Evolutionary conservation across 2,888 invertebrate species (phyloP), one percentile per base, ranked within the genome.

Genomic region (Nemotelus nigrinus): DNA sequence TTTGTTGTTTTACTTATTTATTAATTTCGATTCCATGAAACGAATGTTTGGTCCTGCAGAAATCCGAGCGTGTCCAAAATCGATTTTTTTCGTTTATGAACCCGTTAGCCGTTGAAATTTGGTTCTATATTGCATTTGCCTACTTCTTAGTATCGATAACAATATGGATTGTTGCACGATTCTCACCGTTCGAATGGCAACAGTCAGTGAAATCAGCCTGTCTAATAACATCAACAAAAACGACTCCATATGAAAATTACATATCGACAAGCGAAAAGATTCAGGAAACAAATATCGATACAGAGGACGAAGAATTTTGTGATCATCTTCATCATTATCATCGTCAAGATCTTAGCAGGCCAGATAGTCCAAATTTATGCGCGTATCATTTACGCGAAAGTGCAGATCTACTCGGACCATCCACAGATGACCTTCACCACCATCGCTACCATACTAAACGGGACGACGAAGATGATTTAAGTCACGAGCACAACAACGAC

Each of bases 161-260:
- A 60, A 92, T 96, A 83, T 96, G 95, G 91, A 92, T 96, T 82
- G 92, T 96, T 81, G 95, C 95, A 64, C 89, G 94, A 80, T 94
- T 96, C 86, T 93, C 94, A 45, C 96, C 96, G 7, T 91, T 92
- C 85, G 95, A 96, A 87, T 94, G 93, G 93, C 91, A 92, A 82
- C 47, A 39, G 7, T 90, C 90, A 82, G 89, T 90, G 2, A 87
- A 88, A 57, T 88, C 88, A 74, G 87, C 90, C 10, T 91, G 91
- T 83, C 88, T 90, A 89, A 85, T 79, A 80, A 83, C 77, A 76
- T 82, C 81, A 48, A 80, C 79, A 0, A 25, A 25, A 25, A 25
- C 25, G 25, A 25, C 25, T 25, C 25, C 25, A 25, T 25, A 25
- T 1, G 25, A 25, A 25, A 25, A 25, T 25, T 25, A 25, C 25